Percentiles rank a stretch among this genome's conserved stretches.
Evolutionary conservation across 2,113 vertebrate genomes (phyloP).

Genomic region (Athene cunicularia): DNA sequence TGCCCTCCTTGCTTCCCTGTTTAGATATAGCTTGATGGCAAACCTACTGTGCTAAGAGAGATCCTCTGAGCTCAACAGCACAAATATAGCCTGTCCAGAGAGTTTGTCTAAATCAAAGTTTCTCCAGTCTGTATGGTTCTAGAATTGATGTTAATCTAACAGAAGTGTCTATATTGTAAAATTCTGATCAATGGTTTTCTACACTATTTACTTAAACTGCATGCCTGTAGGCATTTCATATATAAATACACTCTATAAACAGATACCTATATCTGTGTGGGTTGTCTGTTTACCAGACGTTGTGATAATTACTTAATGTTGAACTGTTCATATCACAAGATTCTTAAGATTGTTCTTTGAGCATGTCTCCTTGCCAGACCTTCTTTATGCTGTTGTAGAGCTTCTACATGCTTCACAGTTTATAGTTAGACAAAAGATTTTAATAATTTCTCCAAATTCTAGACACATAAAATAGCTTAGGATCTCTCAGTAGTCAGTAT

Average conservation of each 20-base stretch:
- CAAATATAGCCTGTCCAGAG: background rate
- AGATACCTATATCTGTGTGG: background rate
- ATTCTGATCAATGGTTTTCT: background rate
- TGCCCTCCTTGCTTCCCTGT: background rate
- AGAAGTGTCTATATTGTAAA: background rate
- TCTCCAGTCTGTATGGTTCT: background rate
- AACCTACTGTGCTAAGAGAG: background rate
- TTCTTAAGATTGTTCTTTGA: background rate
- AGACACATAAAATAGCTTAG: background rate
- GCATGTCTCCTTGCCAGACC: background rate
- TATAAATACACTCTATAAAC: background rate
- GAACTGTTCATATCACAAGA: background rate
- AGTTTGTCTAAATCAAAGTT: background rate
- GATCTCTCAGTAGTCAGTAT: background rate
- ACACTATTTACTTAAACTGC: background rate
- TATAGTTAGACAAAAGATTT: background rate
- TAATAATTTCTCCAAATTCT: background rate
- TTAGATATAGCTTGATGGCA: background rate
- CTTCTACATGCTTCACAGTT: background rate
- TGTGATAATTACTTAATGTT: background rate
- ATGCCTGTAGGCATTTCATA: background rate
- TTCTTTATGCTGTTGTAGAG: background rate
- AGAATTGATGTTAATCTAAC: background rate
- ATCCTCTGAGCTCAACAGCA: background rate
- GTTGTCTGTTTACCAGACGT: background rate